phyloP scores from a whole-genome alignment of 2,113 vertebrate genomes.

The Python bivittatus region DNA sequence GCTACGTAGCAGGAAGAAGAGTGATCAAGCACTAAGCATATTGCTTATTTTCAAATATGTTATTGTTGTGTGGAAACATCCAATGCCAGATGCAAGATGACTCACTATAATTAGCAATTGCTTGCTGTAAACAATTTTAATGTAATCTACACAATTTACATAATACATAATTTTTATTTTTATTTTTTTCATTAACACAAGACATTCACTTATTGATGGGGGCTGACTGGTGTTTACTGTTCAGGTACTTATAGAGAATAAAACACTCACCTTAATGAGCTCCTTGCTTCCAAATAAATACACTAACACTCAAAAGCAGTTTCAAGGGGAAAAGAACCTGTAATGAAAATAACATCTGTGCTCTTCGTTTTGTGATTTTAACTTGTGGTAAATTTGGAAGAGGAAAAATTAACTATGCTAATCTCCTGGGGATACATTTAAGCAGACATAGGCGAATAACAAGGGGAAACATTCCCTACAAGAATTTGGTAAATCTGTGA shows the following conservation, averaged over 20 bases:
- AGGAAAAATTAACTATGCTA: slow-evolving; percentile 37
- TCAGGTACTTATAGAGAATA: slow-evolving; percentile 26
- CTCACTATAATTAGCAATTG: background rate
- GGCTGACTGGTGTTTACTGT: slow-evolving; percentile 6
- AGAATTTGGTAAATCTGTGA: slow-evolving; percentile 20
- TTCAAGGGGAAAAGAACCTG: slow-evolving; percentile 42
- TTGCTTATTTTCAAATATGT: background rate
- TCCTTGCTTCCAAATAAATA: slow-evolving; percentile 49
- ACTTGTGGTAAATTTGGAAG: slow-evolving; percentile 35
- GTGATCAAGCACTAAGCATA: background rate
- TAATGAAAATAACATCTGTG: slow-evolving; percentile 46
- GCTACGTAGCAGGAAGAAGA: background rate
- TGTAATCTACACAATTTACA: slow-evolving; percentile 1
- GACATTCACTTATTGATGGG: slow-evolving; percentile 2
- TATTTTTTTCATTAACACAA: slow-evolving; percentile 7
- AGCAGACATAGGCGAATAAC: slow-evolving; percentile 25
- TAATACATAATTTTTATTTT: background rate
- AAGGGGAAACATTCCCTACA: slow-evolving; percentile 20
- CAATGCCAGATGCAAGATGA: background rate
- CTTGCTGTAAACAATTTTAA: slow-evolving; percentile 28
- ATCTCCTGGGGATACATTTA: slow-evolving; percentile 29
- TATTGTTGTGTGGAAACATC: background rate
- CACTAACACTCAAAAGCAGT: slow-evolving; percentile 44
- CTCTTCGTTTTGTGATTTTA: slow-evolving; percentile 41
- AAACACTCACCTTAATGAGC: slow-evolving; percentile 42